phyloP scores from a whole-genome alignment of 37 sponge, comb jelly and placozoan species.

The Haliclona indistincta region DNA sequence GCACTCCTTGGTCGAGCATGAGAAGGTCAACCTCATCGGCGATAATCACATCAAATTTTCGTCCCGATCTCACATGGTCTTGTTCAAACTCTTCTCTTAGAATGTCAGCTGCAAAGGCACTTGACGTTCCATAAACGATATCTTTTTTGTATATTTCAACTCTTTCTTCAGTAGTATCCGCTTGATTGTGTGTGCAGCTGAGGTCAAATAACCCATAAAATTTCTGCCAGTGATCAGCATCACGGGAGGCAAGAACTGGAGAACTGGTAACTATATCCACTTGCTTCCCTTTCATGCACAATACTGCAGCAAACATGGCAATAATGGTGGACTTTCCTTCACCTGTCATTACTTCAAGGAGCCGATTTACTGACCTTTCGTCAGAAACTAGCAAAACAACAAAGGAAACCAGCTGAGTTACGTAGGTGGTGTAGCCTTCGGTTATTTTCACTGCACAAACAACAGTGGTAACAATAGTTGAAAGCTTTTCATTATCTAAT shows the following conservation, averaged over 20 bases:
- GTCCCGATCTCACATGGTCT: neutral
- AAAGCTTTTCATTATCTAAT: no score
- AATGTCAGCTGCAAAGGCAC: slow-evolving; percentile 20
- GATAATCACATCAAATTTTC: neutral
- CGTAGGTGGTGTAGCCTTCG: no score
- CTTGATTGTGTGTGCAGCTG: slow-evolving; percentile 4
- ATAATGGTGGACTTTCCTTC: slow-evolving; percentile 43
- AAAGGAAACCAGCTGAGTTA: slow-evolving; percentile 21
- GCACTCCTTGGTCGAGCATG: slow-evolving; percentile 32
- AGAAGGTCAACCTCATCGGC: slow-evolving; percentile 37
- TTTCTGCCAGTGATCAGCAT: neutral
- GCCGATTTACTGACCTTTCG: slow-evolving; percentile 2
- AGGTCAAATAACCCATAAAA: slow-evolving; percentile 15
- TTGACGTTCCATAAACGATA: slow-evolving; percentile 35
- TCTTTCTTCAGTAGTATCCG: slow-evolving; percentile 10
- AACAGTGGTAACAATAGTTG: no score
- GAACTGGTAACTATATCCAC: slow-evolving; percentile 40
- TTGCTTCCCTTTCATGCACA: slow-evolving; percentile 16
- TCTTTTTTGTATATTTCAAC: neutral
- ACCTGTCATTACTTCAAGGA: slow-evolving; percentile 37
- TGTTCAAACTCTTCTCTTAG: slow-evolving; percentile 31
- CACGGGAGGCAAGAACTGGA: slow-evolving; percentile 15
- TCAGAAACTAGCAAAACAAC: slow-evolving; percentile 18
- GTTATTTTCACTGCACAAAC: no score
- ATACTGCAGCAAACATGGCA: slow-evolving; percentile 47